Evolutionary conservation across 2,113 vertebrate genomes (phyloP), one percentile per base, ranked within the genome.

Genomic region (Rhea americana): DNA sequence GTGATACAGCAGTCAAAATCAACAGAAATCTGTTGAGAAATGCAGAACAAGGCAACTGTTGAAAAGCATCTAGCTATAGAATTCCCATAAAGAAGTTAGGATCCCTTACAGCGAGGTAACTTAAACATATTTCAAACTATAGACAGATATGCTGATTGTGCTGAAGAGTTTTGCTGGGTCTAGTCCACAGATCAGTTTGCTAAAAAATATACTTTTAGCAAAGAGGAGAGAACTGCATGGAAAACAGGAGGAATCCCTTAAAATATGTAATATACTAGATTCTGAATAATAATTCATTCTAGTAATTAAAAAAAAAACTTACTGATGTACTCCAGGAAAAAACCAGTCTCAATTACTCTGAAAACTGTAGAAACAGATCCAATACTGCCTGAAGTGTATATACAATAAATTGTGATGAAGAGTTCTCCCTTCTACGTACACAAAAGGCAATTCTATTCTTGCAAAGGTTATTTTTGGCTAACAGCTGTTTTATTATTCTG

Each of bases 361-460:
- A 81, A 85, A 83, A 35, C 14, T 32, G 43, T 3, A 13, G 35
- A 81, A 68, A 43, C 13, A 22, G 18, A 11, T 73, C 8, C 24
- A 61, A n/a, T 61, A 37, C 2, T 51, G 16, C 55, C 24, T 74
- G 8, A 86, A 47, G 14, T 25, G 70, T 25, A 26, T 43, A 19
- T 3, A 45, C 25, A 79, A 73, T 45, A 70, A 74, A 56, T 15
- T 66, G 16, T 43, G 75, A 47, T 5, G 24, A 77, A 93, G 53
- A 2, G 0, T 1, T 63, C 35, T 76, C 59, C 0, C 0, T 67
- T 82, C 28, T 22, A 13, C 3, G 62, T 63, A 45, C 6, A n/a
- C 37, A 20, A 51, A 77, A 83, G 45, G 16, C 63, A 32, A 50
- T 5, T 32, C 21, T 59, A 10, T 56, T 86, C 12, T 24, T 87